Evolutionary conservation across 1,140 invertebrate species (phyloP), one percentile per base, ranked within the genome.

Genomic region (Periplaneta americana): DNA sequence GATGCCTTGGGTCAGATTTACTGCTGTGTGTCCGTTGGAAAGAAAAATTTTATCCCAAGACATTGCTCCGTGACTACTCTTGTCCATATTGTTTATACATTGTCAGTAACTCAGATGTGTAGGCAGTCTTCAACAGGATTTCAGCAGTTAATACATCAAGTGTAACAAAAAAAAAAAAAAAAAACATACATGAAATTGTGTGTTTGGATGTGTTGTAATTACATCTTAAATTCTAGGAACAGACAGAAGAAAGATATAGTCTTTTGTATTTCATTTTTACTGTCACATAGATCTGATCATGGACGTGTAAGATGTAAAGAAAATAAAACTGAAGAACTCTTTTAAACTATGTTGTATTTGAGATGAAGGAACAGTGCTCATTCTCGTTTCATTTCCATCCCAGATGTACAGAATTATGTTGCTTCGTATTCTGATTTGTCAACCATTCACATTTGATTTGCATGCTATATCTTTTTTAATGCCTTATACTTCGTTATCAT

Each of bases 201-300:
- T 79, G 78, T 79, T n/a, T 79, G 36, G 28, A 79, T 79, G 78
- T 48, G 11, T 36, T 66, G 37, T 31, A 28, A 36, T 39, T 79
- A 31, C n/a, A 79, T 79, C 34, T 79, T 32, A 36, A 32, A 32
- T 35, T 36, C 48, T 34, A 77, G 32, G 8, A 37, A 37, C 36
- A 36, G 35, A 35, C 28, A 36, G 34, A 17, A 79, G 37, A 34
- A 79, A 35, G 32, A 79, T n/a, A 79, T n/a, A 79, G 48, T 37
- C 78, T 79, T 79, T 79, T 79, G 78, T 79, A 79, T 79, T 79
- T 79, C 36, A 79, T 79, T 79, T 79, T 39, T 79, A 79, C 35
- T 66, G 48, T 79, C 36, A 39, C 35, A 79, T 79, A 79, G 78
- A 79, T 79, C 78, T 79, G 78, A 79, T 37, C 32, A 79, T 79